A percentile compares a stretch with the other conserved stretches of the same genome.
Conservation (phyloP, 1,140 invertebrate genomes). For the Cydia pomonella region DNA sequence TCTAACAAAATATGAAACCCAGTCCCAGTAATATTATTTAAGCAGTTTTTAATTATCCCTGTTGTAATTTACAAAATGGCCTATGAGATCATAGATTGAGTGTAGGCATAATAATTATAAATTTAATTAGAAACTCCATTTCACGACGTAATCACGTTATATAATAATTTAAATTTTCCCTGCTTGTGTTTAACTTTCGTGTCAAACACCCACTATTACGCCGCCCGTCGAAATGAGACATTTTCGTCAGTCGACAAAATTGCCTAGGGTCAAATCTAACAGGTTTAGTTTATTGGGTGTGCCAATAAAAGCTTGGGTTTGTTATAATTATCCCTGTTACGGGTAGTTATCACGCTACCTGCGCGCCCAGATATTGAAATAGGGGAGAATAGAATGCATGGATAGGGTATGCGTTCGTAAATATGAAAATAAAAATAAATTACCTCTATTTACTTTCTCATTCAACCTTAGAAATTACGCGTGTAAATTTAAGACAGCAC, state of each 20-base stretch:
- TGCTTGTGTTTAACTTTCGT: constrained; percentile 3
- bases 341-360: constrained; percentile 30
- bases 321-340: constrained; percentile 29
- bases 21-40: no score
- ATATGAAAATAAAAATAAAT: neutral
- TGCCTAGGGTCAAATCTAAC: constrained; percentile 28
- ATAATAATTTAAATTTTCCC: no score
- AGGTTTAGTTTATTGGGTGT: constrained; percentile 28
- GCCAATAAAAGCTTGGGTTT: constrained; percentile 30
- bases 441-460: no score
- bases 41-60: no score
- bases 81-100: no score
- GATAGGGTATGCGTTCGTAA: constrained; percentile 9
- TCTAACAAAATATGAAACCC: no score
- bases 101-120: no score
- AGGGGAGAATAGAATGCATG: constrained; percentile 13
- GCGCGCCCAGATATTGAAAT: constrained; percentile 21
- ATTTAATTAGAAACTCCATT: no score
- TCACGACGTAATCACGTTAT: no score
- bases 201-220: constrained; percentile 5
- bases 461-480: no score
- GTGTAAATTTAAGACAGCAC: no score
- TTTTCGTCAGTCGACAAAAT: constrained; percentile 30
- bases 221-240: neutral
- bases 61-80: no score